These are phyloP conservation scores for Magallana gigas DNA, from an alignment of 1,140 invertebrate species.

Conservation along the genomic window DNA sequence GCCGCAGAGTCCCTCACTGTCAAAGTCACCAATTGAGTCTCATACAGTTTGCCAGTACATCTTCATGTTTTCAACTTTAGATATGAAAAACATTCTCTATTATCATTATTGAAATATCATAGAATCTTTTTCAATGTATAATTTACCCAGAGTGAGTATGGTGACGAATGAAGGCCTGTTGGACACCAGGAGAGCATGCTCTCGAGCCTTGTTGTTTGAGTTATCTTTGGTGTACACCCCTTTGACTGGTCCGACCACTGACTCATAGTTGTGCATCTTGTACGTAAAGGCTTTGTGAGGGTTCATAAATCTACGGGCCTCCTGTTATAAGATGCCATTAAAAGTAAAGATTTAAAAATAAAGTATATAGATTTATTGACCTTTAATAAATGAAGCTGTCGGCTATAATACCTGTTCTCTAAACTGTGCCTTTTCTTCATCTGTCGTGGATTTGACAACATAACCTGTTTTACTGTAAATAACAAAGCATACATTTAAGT, in stretches of 20 bases:
- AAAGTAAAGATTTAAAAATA: neutral
- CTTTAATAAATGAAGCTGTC: neutral
- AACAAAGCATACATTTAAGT: neutral
- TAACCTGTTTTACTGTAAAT: conserved; percentile 73
- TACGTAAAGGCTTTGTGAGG: conserved; percentile 93
- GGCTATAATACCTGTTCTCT: conserved; percentile 83
- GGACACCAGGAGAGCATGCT: conserved; percentile 89
- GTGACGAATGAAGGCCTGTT: conserved; percentile 94
- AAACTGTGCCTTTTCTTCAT: conserved; percentile 89
- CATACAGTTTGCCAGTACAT: neutral
- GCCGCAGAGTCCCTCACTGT: conserved; percentile 94
- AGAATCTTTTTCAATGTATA: neutral
- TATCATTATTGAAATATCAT: neutral
- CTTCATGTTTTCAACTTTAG: too few relatives aligned
- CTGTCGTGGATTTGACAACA: conserved; percentile 87
- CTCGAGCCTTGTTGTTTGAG: conserved; percentile 85
- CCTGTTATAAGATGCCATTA: conserved; percentile 78
- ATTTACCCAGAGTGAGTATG: conserved; percentile 87
- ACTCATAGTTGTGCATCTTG: conserved; percentile 90
- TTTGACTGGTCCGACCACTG: conserved; percentile 93
- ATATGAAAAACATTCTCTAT: too few relatives aligned
- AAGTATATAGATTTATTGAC: neutral
- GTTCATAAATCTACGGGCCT: conserved; percentile 87
- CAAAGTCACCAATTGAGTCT: conserved; percentile 46
- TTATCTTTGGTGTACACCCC: conserved; percentile 87